Base-by-base conservation (phyloP, 2,113 vertebrate genomes). In the Accipiter cooperii region DNA sequence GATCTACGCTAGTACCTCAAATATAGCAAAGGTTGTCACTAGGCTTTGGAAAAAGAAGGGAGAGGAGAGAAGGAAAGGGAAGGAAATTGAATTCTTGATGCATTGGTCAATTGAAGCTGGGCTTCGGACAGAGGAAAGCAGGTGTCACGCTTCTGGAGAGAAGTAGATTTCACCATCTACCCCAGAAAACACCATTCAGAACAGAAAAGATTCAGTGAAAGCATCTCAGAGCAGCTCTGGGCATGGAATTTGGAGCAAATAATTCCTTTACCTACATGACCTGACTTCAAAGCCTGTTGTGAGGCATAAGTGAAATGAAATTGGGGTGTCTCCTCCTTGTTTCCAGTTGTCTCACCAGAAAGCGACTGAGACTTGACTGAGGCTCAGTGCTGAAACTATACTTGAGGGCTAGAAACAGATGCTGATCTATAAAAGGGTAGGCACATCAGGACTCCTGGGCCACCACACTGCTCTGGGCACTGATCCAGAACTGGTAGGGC, bases 1-100 rank as follows among this genome's bases (percentile, higher is more conserved):
- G 96, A 97, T 98, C 96, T 97, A 70, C 2, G 14, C 73, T 79
- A 68, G 69, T 61, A 94, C 84, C 92, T 95, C 61, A 94, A 91
- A 94, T 88, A 78, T 61, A 64, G 86, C 92, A 90, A 96, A 95
- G 29, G 31, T 91, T 96, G 90, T 87, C 95, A 96, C 68, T 90
- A 95, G 81, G 73, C 73, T 96, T 89, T 89, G 88, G 84, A 54
- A 85, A 90, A 54, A 65, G n/a, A 91, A 80, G 7, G 44, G 15
- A 57, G 26, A 69, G 20, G 20, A 93, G 25, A 83, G 54, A 51
- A 34, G 17, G 14, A 55, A 83, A 42, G 5, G 24, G 40, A 85
- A 61, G 31, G 15, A 57, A 84, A 58, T 34, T 86, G 38, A 73
- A 68, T 78, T 75, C 17, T 54, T 68, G 51, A 73, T 25, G 9